A percentile compares a stretch with the other conserved stretches of the same genome.
phyloP scores from a whole-genome alignment of 37 sponge, comb jelly and placozoan genomes.

The Diacarnus erythraeanus region DNA sequence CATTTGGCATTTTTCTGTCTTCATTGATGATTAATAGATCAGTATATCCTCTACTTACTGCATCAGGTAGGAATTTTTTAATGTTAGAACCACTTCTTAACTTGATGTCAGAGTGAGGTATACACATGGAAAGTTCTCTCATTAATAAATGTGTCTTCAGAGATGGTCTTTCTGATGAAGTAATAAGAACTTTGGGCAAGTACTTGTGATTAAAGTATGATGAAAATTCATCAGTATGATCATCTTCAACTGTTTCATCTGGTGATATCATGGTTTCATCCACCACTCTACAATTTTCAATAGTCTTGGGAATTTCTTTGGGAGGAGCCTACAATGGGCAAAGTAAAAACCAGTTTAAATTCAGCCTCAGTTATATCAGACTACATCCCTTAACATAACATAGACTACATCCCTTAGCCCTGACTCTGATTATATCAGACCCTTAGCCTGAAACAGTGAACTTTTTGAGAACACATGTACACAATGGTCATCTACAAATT shows the following conservation, averaged over 20 bases:
- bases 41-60: constrained; percentile 70
- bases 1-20: constrained; percentile 93
- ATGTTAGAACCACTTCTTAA: constrained; percentile 66
- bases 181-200: constrained; percentile 86
- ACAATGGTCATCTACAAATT: no score
- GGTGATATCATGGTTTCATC: constrained; percentile 87
- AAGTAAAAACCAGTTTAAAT: not conserved
- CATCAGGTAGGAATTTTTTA: constrained; percentile 78
- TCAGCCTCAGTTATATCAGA: no score
- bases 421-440: no score
- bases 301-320: constrained; percentile 82
- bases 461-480: no score
- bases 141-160: constrained; percentile 64
- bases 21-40: constrained; percentile 90
- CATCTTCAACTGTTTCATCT: constrained; percentile 91
- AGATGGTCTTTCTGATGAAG: constrained; percentile 63
- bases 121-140: constrained; percentile 74
- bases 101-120: constrained; percentile 88
- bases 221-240: constrained; percentile 86
- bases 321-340: constrained; percentile 58
- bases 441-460: no score
- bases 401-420: no score
- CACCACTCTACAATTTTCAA: constrained; percentile 80
- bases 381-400: no score
- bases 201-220: constrained; percentile 72